Conservation (phyloP, 2,888 invertebrate genomes). For the Marronus borbonicus region DNA sequence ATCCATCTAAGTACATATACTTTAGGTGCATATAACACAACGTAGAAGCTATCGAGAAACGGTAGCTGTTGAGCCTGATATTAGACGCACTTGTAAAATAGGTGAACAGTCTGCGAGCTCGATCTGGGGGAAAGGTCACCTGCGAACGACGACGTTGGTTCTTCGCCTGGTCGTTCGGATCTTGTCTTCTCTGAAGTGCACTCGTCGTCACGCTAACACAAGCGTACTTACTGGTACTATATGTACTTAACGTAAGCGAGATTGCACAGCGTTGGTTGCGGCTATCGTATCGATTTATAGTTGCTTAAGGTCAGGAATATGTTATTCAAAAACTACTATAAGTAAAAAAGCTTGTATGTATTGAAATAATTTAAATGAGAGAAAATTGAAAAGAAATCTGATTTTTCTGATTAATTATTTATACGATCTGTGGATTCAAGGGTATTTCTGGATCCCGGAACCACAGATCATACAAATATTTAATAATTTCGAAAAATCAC, state of each 20-base stretch:
- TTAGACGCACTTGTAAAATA: constrained; percentile 23
- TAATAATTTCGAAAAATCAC: no score
- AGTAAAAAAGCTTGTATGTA: no score
- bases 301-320: not conserved
- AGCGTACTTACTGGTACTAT: not conserved
- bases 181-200: constrained; percentile 11
- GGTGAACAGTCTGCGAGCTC: constrained; percentile 7
- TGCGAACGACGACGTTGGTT: constrained; percentile 13
- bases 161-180: not conserved
- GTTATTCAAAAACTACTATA: no score
- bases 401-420: no score
- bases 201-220: constrained; percentile 11
- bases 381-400: no score
- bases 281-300: not conserved
- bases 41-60: not conserved
- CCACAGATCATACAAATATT: no score
- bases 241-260: not conserved
- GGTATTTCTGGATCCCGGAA: no score
- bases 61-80: constrained; percentile 15
- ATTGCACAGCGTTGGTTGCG: not conserved
- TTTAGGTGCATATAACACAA: not conserved
- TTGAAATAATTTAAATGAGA: no score
- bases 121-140: constrained; percentile 21
- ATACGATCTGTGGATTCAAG: no score
- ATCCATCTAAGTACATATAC: not conserved